Evolutionary conservation across 2,888 invertebrate genomes (phyloP).

Genomic region (Mystacides longicornis): DNA sequence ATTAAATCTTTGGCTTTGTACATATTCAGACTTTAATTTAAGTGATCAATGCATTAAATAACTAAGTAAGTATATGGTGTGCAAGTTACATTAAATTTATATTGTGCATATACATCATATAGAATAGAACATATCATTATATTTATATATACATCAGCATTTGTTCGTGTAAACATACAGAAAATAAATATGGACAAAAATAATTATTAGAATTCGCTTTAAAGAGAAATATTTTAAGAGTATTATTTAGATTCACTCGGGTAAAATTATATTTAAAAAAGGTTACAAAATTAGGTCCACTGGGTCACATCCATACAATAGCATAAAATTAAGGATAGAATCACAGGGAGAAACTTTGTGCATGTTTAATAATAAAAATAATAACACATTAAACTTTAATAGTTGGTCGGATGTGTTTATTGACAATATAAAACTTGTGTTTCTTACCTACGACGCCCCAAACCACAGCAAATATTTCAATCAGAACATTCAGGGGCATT

Average conservation of each 20-base stretch:
- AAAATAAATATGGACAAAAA: too few species aligned
- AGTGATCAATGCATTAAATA: conserved; percentile 11
- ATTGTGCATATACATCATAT: not conserved
- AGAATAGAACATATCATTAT: not conserved
- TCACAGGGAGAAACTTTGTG: conserved; percentile 1
- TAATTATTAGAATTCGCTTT: too few species aligned
- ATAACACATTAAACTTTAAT: conserved; percentile 48
- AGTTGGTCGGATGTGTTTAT: conserved; percentile 75
- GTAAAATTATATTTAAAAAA: too few species aligned
- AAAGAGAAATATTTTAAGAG: not conserved
- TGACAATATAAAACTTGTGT: conserved; percentile 94
- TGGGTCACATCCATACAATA: not conserved
- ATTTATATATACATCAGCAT: not conserved
- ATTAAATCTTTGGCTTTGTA: conserved; percentile 22
- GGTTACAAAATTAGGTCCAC: not conserved
- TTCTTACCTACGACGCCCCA: conserved; percentile 93
- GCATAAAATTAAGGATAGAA: not conserved
- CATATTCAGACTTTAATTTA: conserved; percentile 20
- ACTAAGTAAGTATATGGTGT: conserved; percentile 4
- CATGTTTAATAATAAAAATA: not conserved
- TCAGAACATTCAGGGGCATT: conserved; percentile 88
- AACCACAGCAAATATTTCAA: conserved; percentile 91
- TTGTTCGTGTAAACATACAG: not conserved
- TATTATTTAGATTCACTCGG: too few species aligned
- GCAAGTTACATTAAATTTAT: not conserved